Evolutionary conservation across 2,888 invertebrate genomes (phyloP).

Genomic region (Polymixis flavicincta): DNA sequence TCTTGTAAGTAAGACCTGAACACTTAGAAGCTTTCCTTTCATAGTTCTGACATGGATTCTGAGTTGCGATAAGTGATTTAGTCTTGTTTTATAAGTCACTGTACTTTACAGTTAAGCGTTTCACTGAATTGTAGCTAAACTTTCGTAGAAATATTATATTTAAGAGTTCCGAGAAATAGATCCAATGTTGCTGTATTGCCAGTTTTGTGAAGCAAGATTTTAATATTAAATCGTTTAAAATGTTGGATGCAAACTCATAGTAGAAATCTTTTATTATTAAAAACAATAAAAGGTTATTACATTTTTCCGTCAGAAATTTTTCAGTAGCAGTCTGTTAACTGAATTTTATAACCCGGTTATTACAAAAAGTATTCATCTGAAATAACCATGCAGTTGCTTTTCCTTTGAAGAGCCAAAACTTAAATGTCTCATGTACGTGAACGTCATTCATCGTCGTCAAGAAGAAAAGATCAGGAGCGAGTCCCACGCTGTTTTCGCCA

Average conservation of each 20-base stretch:
- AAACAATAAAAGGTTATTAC: not conserved
- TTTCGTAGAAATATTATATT: not conserved
- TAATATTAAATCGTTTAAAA: not conserved
- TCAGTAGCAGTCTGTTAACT: not conserved
- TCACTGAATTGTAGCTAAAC: not conserved
- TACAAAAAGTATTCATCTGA: not conserved
- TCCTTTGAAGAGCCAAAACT: too few species aligned
- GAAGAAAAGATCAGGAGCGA: not conserved
- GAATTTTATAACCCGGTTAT: not conserved
- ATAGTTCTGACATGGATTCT: constrained; percentile 22
- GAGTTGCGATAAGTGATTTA: constrained; percentile 23
- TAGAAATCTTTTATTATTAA: not conserved
- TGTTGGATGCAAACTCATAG: not conserved
- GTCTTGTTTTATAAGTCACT: constrained; percentile 13
- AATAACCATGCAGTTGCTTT: too few species aligned
- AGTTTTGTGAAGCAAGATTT: not conserved
- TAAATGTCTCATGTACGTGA: too few species aligned
- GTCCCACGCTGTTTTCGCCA: not conserved
- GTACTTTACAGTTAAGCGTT: not conserved
- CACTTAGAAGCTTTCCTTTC: constrained; percentile 25
- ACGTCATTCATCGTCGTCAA: too few species aligned
- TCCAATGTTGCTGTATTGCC: not conserved
- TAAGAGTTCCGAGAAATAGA: not conserved
- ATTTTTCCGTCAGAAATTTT: not conserved
- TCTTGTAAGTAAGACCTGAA: constrained; percentile 37